These are phyloP conservation scores for Diceros bicornis DNA, from an alignment of 2,797 vertebrate genomes.

Conservation along the genomic window DNA sequence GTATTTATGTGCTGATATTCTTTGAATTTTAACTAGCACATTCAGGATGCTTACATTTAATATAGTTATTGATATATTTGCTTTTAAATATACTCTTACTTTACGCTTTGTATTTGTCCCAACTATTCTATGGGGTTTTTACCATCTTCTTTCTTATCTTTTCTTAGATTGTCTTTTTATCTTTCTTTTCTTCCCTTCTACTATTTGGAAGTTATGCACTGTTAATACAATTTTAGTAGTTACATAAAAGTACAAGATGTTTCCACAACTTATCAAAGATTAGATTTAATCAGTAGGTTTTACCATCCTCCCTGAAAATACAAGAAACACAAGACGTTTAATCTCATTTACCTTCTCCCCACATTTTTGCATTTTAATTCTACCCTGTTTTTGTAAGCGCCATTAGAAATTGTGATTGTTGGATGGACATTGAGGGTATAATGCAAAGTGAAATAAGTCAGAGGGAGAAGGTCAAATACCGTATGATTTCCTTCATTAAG, in stretches of 20 bases:
- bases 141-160: neutral
- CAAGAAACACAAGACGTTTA: neutral
- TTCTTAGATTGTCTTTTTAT: neutral
- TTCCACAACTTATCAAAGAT: neutral
- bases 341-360: neutral
- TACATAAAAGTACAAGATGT: neutral
- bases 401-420: neutral
- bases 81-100: neutral
- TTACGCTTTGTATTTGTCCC: neutral
- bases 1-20: neutral
- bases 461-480: too few relatives aligned
- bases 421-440: too few relatives aligned
- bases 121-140: neutral
- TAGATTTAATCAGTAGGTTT: neutral
- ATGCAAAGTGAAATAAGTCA: too few relatives aligned
- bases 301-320: neutral
- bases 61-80: neutral
- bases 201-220: neutral
- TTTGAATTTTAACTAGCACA: neutral
- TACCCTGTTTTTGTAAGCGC: neutral
- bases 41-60: neutral
- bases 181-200: neutral
- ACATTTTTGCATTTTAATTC: conserved; percentile 25
- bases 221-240: neutral
- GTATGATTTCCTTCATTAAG: too few relatives aligned